Percentiles rank a stretch among this genome's conserved stretches.
Conservation (phyloP, 2,888 invertebrate genomes). For the Noctua pronuba region DNA sequence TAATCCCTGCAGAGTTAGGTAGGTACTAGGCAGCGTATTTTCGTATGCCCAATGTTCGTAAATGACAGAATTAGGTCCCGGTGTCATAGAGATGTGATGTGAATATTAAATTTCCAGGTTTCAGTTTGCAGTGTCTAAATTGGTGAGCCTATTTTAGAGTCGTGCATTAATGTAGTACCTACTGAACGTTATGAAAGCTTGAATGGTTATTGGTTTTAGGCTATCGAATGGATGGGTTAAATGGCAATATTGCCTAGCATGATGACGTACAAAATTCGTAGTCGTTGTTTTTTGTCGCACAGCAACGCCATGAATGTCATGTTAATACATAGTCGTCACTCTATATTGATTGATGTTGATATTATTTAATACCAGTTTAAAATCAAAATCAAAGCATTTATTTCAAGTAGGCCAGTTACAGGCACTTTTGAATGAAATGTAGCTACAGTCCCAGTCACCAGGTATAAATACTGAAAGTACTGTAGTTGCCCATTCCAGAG, state of each 20-base stretch:
- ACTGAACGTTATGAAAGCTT: slow-evolving; percentile 29
- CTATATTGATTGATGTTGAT: not conserved
- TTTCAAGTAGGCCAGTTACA: no score
- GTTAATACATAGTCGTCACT: not conserved
- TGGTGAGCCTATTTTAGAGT: slow-evolving; percentile 20
- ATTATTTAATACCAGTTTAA: not conserved
- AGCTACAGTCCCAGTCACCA: no score
- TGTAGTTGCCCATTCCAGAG: no score
- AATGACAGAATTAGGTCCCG: slow-evolving; percentile 39
- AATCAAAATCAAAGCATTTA: no score
- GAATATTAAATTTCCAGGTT: slow-evolving; percentile 28
- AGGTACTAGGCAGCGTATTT: slow-evolving; percentile 50
- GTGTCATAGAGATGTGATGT: slow-evolving; percentile 21
- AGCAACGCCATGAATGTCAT: not conserved
- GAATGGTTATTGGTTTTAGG: slow-evolving; percentile 14
- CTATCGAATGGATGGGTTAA: not conserved
- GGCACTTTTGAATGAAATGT: no score
- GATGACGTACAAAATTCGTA: not conserved
- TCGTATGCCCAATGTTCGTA: slow-evolving; percentile 45
- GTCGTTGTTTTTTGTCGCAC: not conserved
- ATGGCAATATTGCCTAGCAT: not conserved
- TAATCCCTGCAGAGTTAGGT: slow-evolving; percentile 35
- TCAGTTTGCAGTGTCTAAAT: slow-evolving; percentile 24
- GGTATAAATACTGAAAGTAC: no score
- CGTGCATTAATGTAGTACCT: slow-evolving; percentile 17